These are phyloP conservation scores for Limnodromus scolopaceus DNA, from an alignment of 2,797 vertebrate species.

Conservation along the genomic window DNA sequence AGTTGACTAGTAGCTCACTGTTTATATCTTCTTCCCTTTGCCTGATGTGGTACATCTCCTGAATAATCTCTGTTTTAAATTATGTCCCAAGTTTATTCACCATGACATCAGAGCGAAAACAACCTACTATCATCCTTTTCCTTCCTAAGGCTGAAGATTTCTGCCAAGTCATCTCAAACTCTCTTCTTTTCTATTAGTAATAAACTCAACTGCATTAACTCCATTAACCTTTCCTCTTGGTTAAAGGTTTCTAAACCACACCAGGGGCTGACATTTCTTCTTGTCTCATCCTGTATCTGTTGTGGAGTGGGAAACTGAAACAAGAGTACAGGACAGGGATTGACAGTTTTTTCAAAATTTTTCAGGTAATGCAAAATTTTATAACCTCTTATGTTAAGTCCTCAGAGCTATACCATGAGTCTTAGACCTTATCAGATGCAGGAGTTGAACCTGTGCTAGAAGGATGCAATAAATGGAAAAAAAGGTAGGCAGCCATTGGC, in stretches of 20 bases:
- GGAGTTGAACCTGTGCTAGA: neutral
- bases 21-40: neutral
- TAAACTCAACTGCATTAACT: constrained; percentile 30
- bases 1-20: neutral
- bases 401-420: neutral
- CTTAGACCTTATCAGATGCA: neutral
- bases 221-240: constrained; percentile 47
- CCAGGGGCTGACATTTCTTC: neutral
- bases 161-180: constrained; percentile 29
- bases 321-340: neutral
- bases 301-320: neutral
- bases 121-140: neutral
- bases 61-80: constrained; percentile 22
- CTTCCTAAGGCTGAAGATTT: constrained; percentile 22
- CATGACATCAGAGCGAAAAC: neutral
- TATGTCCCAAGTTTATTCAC: constrained; percentile 6
- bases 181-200: constrained; percentile 22
- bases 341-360: neutral
- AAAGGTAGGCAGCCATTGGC: neutral
- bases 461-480: neutral
- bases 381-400: neutral
- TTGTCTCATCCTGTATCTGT: neutral
- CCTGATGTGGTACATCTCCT: neutral
- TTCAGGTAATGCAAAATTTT: neutral
- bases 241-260: constrained; percentile 38